Evolutionary conservation across 2,888 invertebrate species (phyloP).

Genomic region (Rosalia funebris): DNA sequence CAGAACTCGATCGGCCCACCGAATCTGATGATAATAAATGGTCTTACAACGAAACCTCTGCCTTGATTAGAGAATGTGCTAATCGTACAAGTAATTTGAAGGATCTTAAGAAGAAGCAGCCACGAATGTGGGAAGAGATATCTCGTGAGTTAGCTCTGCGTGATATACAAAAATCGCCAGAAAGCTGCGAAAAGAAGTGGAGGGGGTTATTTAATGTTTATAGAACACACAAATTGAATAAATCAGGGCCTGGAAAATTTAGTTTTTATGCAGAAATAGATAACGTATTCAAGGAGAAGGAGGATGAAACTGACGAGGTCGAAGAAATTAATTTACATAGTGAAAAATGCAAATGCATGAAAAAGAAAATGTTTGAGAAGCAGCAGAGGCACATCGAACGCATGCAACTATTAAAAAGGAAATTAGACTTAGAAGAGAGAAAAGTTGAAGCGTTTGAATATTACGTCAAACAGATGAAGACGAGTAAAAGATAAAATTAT

Average conservation of each 20-base stretch:
- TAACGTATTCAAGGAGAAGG: slow-evolving; percentile 2
- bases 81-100: slow-evolving; percentile 9
- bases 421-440: slow-evolving; percentile 26
- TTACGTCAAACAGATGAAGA: slow-evolving; percentile 19
- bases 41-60: slow-evolving; percentile 6
- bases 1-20: slow-evolving; percentile 1
- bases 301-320: neutral
- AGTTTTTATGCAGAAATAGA: slow-evolving; percentile 20
- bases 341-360: slow-evolving; percentile 20
- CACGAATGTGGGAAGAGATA: slow-evolving; percentile 16
- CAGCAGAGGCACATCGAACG: slow-evolving; percentile 27
- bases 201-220: slow-evolving; percentile 13
- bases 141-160: neutral
- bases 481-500: no score
- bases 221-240: slow-evolving; percentile 16
- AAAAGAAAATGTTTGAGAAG: slow-evolving; percentile 23
- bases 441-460: slow-evolving; percentile 25
- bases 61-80: slow-evolving; percentile 10
- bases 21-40: slow-evolving; percentile 13
- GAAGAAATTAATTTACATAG: neutral
- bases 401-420: slow-evolving; percentile 26
- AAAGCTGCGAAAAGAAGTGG: slow-evolving; percentile 20
- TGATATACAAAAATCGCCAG: slow-evolving; percentile 14
- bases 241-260: slow-evolving; percentile 11
- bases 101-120: neutral